Evolutionary conservation across 2,113 vertebrate species (phyloP).

Genomic region (Serinus canaria): DNA sequence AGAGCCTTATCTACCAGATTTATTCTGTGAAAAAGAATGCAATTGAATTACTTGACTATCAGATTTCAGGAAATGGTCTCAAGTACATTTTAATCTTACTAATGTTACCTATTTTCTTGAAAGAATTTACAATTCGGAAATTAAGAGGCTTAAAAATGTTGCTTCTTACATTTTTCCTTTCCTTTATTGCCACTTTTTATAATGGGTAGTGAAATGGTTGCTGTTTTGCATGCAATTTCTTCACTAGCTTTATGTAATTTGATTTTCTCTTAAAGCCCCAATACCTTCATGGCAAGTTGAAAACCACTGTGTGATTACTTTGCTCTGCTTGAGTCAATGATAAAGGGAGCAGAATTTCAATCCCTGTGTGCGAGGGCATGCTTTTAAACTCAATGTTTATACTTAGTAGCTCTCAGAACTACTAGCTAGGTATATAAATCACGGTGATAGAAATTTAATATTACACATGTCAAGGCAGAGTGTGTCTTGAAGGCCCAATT

Average conservation of each 20-base stretch:
- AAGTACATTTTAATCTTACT: background rate
- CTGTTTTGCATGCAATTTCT: background rate
- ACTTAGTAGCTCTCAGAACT: background rate
- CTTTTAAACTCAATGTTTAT: background rate
- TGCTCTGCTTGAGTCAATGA: background rate
- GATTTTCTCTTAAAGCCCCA: background rate
- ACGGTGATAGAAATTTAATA: background rate
- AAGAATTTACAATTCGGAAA: background rate
- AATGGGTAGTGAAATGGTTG: background rate
- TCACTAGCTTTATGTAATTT: background rate
- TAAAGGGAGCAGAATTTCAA: constrained; percentile 1
- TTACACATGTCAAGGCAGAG: background rate
- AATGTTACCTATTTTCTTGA: background rate
- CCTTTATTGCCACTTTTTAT: background rate
- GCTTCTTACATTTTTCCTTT: background rate
- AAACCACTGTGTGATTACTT: background rate
- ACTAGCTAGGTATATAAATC: background rate
- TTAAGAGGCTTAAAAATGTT: background rate
- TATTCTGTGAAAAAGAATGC: background rate
- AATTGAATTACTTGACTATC: background rate
- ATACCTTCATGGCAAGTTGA: background rate
- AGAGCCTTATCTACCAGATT: background rate
- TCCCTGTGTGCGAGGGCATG: background rate
- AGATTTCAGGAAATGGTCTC: background rate
- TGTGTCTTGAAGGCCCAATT: background rate